Base-by-base conservation (phyloP, 2,113 vertebrate genomes). In the Catharus fuscescens region DNA sequence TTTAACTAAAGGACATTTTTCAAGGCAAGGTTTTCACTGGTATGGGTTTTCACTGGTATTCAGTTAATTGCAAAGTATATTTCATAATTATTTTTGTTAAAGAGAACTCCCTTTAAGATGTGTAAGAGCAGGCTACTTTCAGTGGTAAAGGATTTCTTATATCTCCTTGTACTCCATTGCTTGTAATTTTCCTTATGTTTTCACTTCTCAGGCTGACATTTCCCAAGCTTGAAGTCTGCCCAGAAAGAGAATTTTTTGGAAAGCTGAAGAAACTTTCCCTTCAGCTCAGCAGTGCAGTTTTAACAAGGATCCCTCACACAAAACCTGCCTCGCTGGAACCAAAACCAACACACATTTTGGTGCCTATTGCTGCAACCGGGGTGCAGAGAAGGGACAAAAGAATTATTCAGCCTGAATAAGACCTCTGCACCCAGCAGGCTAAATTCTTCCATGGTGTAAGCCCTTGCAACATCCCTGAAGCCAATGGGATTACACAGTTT, bases 381-480 rank as follows among this genome's bases (percentile, higher is more conserved):
- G 48, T n/a, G 34, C 52, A 80, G 82, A 82, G 76, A 56, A 6
- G 4, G 67, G 34, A 86, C 60, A 93, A 95, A 96, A 73, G 71
- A 88, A 93, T 92, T 90, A 94, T 93, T 88, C 88, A 94, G 52
- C 34, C 48, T 56, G 28, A 65, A 36, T 32, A 69, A 80, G 60
- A 48, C 38, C 0, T 3, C 23, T 62, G n/a, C 82, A 71, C 17
- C 8, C 29, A 83, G 38, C 6, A 77, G 67, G 77, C 38, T 91
- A 47, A 90, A 74, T 80, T 92, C 62, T 80, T 90, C 67, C 56
- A 28, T 78, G 40, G 47, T 8, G 7, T 74, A 86, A 94, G 26
- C 34, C 32, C 65, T 76, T 64, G 80, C 48, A 66, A 31, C 0
- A 0, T 32, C 36, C 62, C 23, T 0, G 0, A 88, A 88, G 47